Base-by-base conservation (phyloP, 2,113 vertebrate species). In the Daubentonia madagascariensis region DNA sequence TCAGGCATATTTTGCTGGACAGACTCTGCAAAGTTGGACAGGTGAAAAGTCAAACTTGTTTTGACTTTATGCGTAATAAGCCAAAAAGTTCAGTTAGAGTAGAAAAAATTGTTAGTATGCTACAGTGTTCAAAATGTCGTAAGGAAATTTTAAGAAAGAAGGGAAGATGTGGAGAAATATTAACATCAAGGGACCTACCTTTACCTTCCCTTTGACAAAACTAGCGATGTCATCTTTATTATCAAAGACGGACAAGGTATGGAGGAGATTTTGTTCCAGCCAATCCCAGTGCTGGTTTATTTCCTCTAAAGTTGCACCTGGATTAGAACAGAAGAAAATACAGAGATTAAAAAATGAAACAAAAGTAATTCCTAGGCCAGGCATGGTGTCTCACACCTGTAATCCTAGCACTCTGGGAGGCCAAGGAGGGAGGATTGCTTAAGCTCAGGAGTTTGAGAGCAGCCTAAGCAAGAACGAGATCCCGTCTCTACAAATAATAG, bases 281-380 rank as follows among this genome's bases (percentile, higher is more conserved):
- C 99, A 99, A 96, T 99, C 99, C 99, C 99, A 99, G 97, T 99
- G 99, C 96, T 98, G 99, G 96, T 99, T 99, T 97, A 99, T 99
- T 97, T 99, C 99, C 97, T 99, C 99, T 28, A 98, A 95, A 6
- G 99, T 99, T 30, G 99, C 99, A 94, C 99, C 99, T 99, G 98
- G 22, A 81, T 95, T 92, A 85, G 79, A 35, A 98, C 22, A 97
- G 91, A 88, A 84, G 91, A 1, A 97, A 13, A 67, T 30, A 70
- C 35, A 8, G 10, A 93, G 5, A 92, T 8, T 90, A 25, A 75
- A 96, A 16, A 96, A 90, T 17, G 8, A 43, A 70, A 37, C 54
- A 28, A 4, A 54, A 97, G 81, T 52, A 87, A 63, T 22, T 92
- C 35, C 84, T 87, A 63, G 59, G 59, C 25, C 25, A 4, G 59